Conservation (phyloP, 2,113 vertebrate genomes). For the Arothron firmamentum region DNA sequence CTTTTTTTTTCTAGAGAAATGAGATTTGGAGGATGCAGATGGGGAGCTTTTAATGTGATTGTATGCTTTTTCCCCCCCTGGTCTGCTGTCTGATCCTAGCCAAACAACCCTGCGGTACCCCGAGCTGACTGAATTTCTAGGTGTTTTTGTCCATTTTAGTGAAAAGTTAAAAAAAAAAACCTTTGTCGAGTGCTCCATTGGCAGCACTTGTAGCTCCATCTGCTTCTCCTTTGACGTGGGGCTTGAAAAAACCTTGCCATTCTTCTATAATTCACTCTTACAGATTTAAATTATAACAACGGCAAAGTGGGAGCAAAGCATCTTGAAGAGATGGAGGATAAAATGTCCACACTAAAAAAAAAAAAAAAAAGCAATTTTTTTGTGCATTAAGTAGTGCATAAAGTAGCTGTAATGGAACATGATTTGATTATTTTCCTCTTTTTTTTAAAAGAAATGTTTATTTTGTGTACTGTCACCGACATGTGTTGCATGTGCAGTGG, state of each 20-base stretch:
- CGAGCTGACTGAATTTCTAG: neutral
- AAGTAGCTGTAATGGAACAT: constrained; percentile 60
- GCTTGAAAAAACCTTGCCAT: constrained; percentile 41
- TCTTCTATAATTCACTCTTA: constrained; percentile 47
- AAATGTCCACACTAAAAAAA: constrained; percentile 54
- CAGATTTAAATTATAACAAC: constrained; percentile 58
- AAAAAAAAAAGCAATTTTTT: constrained; percentile 53
- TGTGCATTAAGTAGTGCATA: constrained; percentile 52
- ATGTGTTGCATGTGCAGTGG: constrained; percentile 44
- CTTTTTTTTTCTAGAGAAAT: constrained; percentile 28
- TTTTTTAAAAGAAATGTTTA: constrained; percentile 31
- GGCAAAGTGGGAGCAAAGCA: constrained; percentile 56
- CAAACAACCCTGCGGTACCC: constrained; percentile 8
- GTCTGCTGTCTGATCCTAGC: constrained; percentile 24
- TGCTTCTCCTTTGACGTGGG: constrained; percentile 22
- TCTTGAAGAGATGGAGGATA: constrained; percentile 47
- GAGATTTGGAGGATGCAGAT: constrained; percentile 57
- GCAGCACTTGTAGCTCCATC: neutral
- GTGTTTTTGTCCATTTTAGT: neutral
- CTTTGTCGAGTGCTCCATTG: neutral
- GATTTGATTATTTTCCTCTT: constrained; percentile 43
- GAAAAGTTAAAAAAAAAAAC: too few species aligned
- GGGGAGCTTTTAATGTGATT: constrained; percentile 40
- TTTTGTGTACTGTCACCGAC: constrained; percentile 44
- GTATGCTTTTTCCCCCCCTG: neutral